phyloP scores from a whole-genome alignment of 2,797 vertebrate species.

The Cirrhinus molitorella region DNA sequence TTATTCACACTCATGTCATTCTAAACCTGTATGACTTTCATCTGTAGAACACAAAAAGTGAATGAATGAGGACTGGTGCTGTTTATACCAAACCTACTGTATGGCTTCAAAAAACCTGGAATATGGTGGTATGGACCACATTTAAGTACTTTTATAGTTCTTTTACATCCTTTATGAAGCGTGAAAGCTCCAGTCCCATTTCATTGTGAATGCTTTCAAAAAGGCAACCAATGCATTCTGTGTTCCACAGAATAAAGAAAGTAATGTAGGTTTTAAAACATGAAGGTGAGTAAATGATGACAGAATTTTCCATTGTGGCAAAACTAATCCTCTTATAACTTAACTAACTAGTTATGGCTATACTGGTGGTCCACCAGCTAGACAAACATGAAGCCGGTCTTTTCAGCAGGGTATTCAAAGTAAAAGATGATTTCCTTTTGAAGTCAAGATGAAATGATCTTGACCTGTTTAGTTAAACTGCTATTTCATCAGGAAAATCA shows the following conservation, averaged over 20 bases:
- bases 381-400: not conserved
- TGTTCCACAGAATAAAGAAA: not conserved
- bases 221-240: not conserved
- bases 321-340: not conserved
- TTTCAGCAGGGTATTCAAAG: not conserved
- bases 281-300: not conserved
- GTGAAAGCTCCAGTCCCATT: not conserved
- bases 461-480: not conserved
- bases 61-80: not conserved
- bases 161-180: not conserved
- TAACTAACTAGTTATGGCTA: not conserved
- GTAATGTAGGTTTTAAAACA: not conserved
- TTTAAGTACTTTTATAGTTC: not conserved
- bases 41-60: not conserved
- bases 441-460: not conserved
- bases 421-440: not conserved
- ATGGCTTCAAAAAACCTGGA: not conserved
- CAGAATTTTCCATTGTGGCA: not conserved
- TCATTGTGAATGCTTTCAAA: not conserved
- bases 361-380: not conserved
- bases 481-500: constrained; percentile 21
- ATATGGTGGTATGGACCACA: not conserved
- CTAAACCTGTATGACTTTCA: not conserved
- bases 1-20: too few relatives aligned
- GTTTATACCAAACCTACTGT: not conserved